phyloP scores from a whole-genome alignment of 1,140 invertebrate species.

The Drosophila chauvacae region DNA sequence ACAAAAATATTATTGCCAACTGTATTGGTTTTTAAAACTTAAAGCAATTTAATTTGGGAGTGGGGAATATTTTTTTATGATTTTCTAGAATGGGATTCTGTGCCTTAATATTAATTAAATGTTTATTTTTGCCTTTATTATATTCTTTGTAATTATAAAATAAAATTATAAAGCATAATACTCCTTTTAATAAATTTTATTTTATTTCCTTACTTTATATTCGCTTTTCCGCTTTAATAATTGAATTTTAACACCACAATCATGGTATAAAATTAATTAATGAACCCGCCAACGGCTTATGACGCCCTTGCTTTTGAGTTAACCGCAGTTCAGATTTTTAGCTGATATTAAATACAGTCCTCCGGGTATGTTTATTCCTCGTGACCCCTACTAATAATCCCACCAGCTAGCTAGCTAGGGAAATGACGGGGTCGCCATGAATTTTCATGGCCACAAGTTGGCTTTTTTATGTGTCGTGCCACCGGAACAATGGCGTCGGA shows the following conservation, averaged over 20 bases:
- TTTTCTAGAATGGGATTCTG: neutral
- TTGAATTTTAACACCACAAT: neutral
- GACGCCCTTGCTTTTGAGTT: neutral
- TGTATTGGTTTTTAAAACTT: neutral
- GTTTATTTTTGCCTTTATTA: neutral
- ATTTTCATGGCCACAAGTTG: slow-evolving; percentile 59
- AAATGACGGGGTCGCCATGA: slow-evolving; percentile 70
- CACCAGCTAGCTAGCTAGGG: slow-evolving; percentile 37
- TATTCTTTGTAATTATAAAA: neutral
- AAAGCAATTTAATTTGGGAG: too few species aligned
- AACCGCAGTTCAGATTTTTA: neutral
- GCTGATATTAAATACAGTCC: slow-evolving; percentile 7
- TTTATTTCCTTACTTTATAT: neutral
- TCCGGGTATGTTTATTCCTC: neutral
- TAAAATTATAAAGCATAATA: neutral
- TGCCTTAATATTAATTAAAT: neutral
- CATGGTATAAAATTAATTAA: neutral
- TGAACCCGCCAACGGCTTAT: neutral
- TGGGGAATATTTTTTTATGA: neutral
- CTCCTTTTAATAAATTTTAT: neutral
- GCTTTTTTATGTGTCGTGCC: slow-evolving; percentile 59
- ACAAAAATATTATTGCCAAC: slow-evolving; percentile 23
- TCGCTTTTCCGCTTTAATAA: neutral
- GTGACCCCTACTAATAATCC: slow-evolving; percentile 14
- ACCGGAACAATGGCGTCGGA: slow-evolving; percentile 51